Conservation (phyloP, 2,113 vertebrate species). For the Pterocles gutturalis region DNA sequence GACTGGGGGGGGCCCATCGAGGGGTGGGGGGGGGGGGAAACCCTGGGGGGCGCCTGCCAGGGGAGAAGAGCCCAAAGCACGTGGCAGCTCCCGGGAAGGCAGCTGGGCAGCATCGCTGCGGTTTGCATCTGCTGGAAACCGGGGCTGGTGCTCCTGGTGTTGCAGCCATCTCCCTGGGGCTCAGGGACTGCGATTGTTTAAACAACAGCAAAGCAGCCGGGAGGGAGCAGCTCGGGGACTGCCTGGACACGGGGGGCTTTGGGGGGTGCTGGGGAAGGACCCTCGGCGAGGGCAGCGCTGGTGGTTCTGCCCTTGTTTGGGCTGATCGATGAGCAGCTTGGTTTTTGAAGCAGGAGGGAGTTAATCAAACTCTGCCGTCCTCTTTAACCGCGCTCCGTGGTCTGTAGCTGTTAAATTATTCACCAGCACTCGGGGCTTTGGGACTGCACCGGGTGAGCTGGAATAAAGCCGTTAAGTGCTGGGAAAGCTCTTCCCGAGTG, state of each 20-base stretch:
- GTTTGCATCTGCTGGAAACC: neutral
- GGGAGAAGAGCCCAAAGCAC: neutral
- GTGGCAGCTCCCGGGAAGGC: neutral
- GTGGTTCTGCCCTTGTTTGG: neutral
- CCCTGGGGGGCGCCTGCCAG: accelerated
- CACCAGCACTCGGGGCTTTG: neutral
- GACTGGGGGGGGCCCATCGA: accelerated
- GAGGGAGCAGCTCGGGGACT: neutral
- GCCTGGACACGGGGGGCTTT: neutral
- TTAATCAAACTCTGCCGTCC: neutral
- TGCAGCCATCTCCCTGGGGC: neutral
- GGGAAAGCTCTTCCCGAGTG: neutral
- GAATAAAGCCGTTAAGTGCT: neutral
- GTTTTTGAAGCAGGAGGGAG: neutral
- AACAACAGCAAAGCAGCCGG: neutral
- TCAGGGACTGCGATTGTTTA: accelerated
- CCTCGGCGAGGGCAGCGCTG: neutral
- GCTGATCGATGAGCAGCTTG: neutral
- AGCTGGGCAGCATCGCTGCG: accelerated
- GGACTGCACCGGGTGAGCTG: neutral
- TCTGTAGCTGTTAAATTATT: slow-evolving; percentile 17
- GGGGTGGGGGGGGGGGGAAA: accelerated
- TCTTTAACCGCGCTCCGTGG: neutral
- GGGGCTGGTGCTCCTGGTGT: neutral
- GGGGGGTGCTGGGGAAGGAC: neutral